Base-by-base conservation (phyloP, 2,888 invertebrate genomes). In the Molorchus minor region DNA sequence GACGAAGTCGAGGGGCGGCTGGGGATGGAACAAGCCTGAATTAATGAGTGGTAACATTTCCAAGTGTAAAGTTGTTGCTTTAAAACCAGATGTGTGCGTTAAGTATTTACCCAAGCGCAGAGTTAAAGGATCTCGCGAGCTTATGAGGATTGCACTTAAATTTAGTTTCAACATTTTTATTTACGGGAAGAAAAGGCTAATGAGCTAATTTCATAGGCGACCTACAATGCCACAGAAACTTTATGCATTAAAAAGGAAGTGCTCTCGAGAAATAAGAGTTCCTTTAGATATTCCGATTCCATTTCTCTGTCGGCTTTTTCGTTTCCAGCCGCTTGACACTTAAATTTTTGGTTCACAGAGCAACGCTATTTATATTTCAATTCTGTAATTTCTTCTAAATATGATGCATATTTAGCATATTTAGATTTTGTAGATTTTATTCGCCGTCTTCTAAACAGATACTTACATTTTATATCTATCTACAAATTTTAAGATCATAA, bases 11-110 rank as follows among this genome's bases (percentile, higher is more conserved):
- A 61, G 58, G 53, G 58, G 17, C 38, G 25, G 43, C 54, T 47
- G 45, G 56, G 54, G 61, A 61, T 61, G 70, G 70, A 73, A 72
- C 71, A 71, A 70, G 72, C 68, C 69, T 73, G 73, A 75, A 75
- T 75, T 75, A 75, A 75, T 72, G 72, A 73, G 72, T 74, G 74
- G 73, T 74, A 73, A 74, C 75, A 75, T 74, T 74, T 75, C 72
- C 72, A 71, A 73, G 74, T 74, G 75, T 71, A 72, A 73, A 75
- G 75, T 75, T 74, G 74, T 69, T 66, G 72, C 70, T 71, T 68
- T 72, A 70, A 71, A 70, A 71, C 70, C 73, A 74, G 73, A 74
- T 72, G 73, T 69, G 73, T 73, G 71, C 72, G 71, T 71, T 33
- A 70, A 72, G 67, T 71, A 74, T 74, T 72, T 74, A 72, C 72